Percentiles rank a stretch among this genome's conserved stretches.
phyloP scores from a whole-genome alignment of 1,140 invertebrate species.

The Neuroterus valhalla region DNA sequence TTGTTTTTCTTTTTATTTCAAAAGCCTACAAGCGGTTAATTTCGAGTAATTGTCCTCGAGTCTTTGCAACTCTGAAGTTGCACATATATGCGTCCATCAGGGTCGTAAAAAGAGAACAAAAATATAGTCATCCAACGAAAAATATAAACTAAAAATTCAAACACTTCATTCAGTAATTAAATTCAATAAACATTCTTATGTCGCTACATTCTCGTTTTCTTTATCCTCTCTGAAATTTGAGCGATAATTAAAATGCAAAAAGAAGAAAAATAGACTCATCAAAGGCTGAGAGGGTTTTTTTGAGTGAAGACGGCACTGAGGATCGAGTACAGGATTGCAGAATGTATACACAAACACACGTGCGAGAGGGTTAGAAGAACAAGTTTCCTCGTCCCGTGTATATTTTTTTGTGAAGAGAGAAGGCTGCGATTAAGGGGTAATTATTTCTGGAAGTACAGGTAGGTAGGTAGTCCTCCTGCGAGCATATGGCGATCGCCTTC shows the following conservation, averaged over 20 bases:
- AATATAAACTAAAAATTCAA: neutral
- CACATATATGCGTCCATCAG: neutral
- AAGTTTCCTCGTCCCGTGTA: conserved; percentile 17
- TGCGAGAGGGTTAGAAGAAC: conserved; percentile 15
- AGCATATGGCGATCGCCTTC: conserved; percentile 51
- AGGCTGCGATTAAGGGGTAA: conserved; percentile 48
- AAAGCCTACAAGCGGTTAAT: conserved; percentile 17
- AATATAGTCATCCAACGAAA: neutral
- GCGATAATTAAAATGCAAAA: neutral
- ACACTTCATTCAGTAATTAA: no score
- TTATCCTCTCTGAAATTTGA: neutral
- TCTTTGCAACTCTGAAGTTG: neutral
- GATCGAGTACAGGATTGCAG: neutral
- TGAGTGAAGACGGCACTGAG: neutral
- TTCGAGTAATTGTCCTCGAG: conserved; percentile 1
- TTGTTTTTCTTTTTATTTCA: neutral
- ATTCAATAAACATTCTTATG: no score
- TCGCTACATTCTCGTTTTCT: no score
- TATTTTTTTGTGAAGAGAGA: conserved; percentile 31
- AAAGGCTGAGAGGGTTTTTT: neutral
- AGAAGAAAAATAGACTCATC: neutral
- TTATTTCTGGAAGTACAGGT: conserved; percentile 52
- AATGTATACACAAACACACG: conserved; percentile 13
- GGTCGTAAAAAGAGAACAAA: neutral
- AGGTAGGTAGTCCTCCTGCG: conserved; percentile 23